Base-by-base conservation (phyloP, 1,140 invertebrate species). In the Tetramorium simillimum region DNA sequence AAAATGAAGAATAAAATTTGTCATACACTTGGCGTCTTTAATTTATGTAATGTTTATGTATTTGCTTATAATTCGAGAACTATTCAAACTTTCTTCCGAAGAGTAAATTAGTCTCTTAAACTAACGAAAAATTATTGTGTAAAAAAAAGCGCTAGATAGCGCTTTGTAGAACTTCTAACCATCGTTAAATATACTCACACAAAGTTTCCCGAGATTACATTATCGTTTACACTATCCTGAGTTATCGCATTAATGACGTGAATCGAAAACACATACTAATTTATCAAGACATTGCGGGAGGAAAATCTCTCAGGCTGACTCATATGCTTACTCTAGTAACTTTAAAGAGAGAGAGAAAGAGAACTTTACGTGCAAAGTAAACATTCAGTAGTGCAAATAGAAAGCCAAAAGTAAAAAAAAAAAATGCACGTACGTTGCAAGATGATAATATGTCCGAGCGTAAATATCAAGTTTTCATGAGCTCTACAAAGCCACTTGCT, bases 241-340 rank as follows among this genome's bases (percentile, higher is more conserved):
- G 2, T 81, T 46, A 81, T 53, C 84, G 87, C 76, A 86, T 77
- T 53, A 72, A 62, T 65, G 62, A 21, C 24, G 40, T 40, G 21
- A 12, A 75, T 81, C 51, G 60, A 75, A 72, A 75, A 62, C 65
- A 37, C 75, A 51, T 80, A 33, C 69, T 37, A 67, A 80, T 49
- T 72, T 90, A 53, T 37, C 49, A 24, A 60, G 40, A 21, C 40
- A 21, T 21, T 21, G n/a, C 62, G 62, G n/a, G 16, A 56, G 67
- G 62, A 76, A 76, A 89, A 62, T 76, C 49, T 53, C 5, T 51
- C 12, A 46, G 63, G 28, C 18, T 62, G 28, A 58, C 24, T 73
- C 75, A 43, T 76, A 18, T n/a, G 53, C 16, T 56, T 60, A 86
- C 24, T 75, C 60, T 46, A 12, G 14, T 85, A 56, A n/a, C 43